A percentile compares a stretch with the other conserved stretches of the same genome.
Conservation (phyloP, 2,888 invertebrate species). For the Phyto melanocephala region DNA sequence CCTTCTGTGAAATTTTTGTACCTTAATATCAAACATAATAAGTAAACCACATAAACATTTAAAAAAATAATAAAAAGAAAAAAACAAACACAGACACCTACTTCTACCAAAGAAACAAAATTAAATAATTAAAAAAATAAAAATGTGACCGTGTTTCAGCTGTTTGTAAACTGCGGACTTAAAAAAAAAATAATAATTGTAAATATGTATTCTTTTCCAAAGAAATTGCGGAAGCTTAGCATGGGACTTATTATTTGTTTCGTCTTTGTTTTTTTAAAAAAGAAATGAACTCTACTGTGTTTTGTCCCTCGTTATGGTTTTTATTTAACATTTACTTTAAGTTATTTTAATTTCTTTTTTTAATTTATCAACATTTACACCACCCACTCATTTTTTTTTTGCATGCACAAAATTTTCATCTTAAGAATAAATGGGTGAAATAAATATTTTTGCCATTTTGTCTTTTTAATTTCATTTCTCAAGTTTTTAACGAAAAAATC, state of each 20-base stretch:
- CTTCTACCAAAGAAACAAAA: slow-evolving; percentile 41
- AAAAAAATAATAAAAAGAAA: slow-evolving; percentile 22
- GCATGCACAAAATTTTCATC: not conserved
- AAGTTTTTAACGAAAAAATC: slow-evolving; percentile 5
- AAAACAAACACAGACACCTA: slow-evolving; percentile 36
- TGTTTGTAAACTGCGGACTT: slow-evolving; percentile 61
- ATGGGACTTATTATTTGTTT: slow-evolving; percentile 30
- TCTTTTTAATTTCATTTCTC: not conserved
- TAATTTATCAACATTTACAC: slow-evolving; percentile 29
- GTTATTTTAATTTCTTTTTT: slow-evolving; percentile 35
- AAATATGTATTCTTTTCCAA: slow-evolving; percentile 13
- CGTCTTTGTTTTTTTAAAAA: not conserved
- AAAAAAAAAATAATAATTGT: slow-evolving; percentile 2
- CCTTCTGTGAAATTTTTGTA: slow-evolving; percentile 69
- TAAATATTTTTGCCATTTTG: not conserved
- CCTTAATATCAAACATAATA: slow-evolving; percentile 11
- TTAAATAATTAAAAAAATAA: slow-evolving; percentile 13
- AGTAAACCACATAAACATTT: not conserved
- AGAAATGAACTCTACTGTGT: slow-evolving; percentile 21
- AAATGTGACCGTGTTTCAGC: slow-evolving; percentile 42
- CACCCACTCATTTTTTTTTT: slow-evolving; percentile 37
- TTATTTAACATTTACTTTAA: slow-evolving; percentile 36
- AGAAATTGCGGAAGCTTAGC: slow-evolving; percentile 47
- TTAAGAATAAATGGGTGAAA: slow-evolving; percentile 26
- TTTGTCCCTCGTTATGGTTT: slow-evolving; percentile 26